These are phyloP conservation scores for Glareola pratincola DNA, from an alignment of 2,113 vertebrate species.

Conservation along the genomic window DNA sequence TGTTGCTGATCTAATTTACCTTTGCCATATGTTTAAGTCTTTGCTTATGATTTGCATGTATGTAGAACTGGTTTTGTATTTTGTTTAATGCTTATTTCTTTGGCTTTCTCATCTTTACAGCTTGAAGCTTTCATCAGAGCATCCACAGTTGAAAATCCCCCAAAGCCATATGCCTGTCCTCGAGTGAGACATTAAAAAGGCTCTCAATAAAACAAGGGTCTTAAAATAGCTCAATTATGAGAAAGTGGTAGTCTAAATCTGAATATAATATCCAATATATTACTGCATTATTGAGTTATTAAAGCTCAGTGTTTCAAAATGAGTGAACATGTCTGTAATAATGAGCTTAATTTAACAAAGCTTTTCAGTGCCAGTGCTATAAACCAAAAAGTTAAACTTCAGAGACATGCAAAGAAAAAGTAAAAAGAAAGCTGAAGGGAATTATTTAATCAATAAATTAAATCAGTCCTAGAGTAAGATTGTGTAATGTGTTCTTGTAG, in stretches of 20 bases:
- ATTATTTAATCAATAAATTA: conserved; percentile 10
- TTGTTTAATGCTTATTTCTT: neutral
- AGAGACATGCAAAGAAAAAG: neutral
- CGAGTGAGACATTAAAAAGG: neutral
- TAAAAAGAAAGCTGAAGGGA: neutral
- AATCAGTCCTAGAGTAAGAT: neutral
- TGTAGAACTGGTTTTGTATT: neutral
- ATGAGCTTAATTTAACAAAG: neutral
- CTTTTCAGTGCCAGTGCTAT: neutral
- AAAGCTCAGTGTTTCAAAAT: neutral
- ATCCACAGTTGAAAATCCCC: neutral
- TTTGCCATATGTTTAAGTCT: neutral
- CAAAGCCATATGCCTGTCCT: neutral
- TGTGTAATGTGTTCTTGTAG: neutral
- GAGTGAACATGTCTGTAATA: neutral
- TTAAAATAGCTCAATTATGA: neutral
- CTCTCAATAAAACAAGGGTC: neutral
- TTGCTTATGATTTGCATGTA: neutral
- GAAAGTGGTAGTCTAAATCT: neutral
- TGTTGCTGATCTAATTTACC: neutral
- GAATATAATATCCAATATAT: neutral
- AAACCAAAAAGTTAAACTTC: neutral
- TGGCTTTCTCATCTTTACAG: neutral
- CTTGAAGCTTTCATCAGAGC: neutral
- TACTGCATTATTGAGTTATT: neutral